phyloP scores from a whole-genome alignment of 23 tunicate species.

The Styela clava region DNA sequence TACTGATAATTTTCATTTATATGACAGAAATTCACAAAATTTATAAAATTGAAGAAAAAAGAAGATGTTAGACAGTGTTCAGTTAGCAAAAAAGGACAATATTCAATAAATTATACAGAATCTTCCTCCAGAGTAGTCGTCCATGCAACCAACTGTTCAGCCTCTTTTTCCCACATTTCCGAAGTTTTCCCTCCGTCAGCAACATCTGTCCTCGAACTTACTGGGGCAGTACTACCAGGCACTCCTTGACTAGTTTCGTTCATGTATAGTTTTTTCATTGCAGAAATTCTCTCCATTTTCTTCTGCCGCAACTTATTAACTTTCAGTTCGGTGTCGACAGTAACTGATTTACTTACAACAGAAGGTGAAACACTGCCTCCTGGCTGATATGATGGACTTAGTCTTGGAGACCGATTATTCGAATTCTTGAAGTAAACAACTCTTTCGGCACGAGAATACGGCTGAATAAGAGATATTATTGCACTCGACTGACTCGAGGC shows the following conservation, averaged over 20 bases:
- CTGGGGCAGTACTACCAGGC: conserved; percentile 51
- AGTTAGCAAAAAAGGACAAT: not conserved
- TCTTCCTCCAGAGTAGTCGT: conserved; percentile 48
- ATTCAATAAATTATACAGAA: conserved; percentile 18
- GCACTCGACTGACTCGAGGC: conserved; percentile 64
- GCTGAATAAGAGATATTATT: not conserved
- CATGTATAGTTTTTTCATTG: conserved; percentile 71
- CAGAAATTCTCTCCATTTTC: conserved; percentile 66
- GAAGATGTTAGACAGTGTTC: no score
- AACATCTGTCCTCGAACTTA: conserved; percentile 59
- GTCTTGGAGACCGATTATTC: no score
- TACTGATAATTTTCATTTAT: no score
- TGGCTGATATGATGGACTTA: not conserved
- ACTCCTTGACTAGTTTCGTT: conserved; percentile 35
- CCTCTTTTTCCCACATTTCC: conserved; percentile 73
- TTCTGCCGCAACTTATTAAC: conserved; percentile 55
- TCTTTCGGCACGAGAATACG: not conserved
- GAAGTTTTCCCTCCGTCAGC: conserved; percentile 10
- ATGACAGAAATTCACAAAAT: no score
- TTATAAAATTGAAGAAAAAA: no score
- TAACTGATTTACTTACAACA: conserved; percentile 9
- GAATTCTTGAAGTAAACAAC: not conserved
- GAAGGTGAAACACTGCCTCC: not conserved
- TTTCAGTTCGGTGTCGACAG: conserved; percentile 33
- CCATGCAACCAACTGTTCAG: conserved; percentile 86